Base-by-base conservation (phyloP, 2,113 vertebrate genomes). In the Coptodon rendalli region DNA sequence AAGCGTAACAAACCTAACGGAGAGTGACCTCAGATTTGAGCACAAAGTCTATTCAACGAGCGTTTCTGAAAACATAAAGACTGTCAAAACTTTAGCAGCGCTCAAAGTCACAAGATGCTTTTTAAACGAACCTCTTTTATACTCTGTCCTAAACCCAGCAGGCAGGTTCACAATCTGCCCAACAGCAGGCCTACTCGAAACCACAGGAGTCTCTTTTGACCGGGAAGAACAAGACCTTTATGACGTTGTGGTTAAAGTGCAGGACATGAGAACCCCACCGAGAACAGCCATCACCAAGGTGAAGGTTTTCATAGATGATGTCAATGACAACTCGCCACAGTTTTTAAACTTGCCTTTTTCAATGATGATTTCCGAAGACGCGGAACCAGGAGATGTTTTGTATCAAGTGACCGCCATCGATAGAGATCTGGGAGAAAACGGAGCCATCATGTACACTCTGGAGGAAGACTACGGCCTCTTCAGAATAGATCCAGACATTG, bases 311-410 rank as follows among this genome's bases (percentile, higher is more conserved):
- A 93, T 99, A 79, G 97, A 98, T 13, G 99, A 99, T 80, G 88
- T 97, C 81, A 99, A 99, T 86, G 99, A 99, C 94, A 98, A 98
- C 27, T 6, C 94, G 4, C 99, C 99, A 0, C 93, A 95, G 81
- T 99, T 99, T 94, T 95, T 97, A 54, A 98, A 99, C 36, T 92
- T 98, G 52, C 98, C 99, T 0, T 97, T 98, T 93, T 97, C 97
- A 2, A 95, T 97, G 63, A 95, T 95, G 0, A 97, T 99, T 71
- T 97, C 97, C 22, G 98, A 99, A 0, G 96, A 97, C 82, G 93
- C 96, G 0, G 98, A 99, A 71, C 97, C 98, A 4, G 99, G 98
- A 11, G 98, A 99, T 59, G 97, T 99, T 50, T 95, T 99, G 84
- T 98, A 98, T 79, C 98, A 98, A 92, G 98, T 97, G 5, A 97